Conservation (phyloP, 2,797 vertebrate species). For the Darevskia nairensis region DNA sequence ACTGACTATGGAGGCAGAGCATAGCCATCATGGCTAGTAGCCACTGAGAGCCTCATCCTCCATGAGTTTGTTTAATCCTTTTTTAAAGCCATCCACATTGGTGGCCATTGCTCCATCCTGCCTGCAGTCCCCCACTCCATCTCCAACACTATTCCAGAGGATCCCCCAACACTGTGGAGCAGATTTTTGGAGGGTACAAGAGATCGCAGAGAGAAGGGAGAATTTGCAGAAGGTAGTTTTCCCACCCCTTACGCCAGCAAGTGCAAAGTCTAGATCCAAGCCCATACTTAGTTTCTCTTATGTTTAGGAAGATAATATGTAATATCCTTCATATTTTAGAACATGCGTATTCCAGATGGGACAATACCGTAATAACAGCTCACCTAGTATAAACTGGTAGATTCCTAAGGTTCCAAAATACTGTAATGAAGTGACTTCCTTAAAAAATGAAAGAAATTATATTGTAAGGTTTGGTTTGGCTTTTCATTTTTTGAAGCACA, state of each 20-base stretch:
- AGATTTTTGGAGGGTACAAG: background rate
- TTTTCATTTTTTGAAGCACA: slow-evolving; percentile 33
- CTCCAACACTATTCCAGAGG: background rate
- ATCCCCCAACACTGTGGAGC: background rate
- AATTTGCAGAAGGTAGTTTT: background rate
- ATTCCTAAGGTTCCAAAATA: slow-evolving; percentile 9
- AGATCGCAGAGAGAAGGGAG: background rate
- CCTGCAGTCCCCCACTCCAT: background rate
- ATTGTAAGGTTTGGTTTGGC: background rate
- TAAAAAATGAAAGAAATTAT: background rate
- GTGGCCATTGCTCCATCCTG: too few species aligned
- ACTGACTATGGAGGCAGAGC: too few species aligned
- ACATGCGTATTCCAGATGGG: background rate
- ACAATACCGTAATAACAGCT: slow-evolving; percentile 1
- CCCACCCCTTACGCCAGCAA: background rate
- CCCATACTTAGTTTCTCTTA: too few species aligned
- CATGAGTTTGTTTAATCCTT: too few species aligned
- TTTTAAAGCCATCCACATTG: too few species aligned
- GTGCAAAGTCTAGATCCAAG: too few species aligned
- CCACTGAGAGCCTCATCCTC: too few species aligned
- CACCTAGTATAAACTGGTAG: background rate
- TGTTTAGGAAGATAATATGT: too few species aligned
- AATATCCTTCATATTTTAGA: background rate
- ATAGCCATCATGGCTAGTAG: too few species aligned
- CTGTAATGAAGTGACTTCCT: background rate